Percentiles rank a stretch among this genome's conserved stretches.
Evolutionary conservation across 30 jellyfish, hydroid and myxozoan species (phyloP).

Genomic region (Pelagia noctiluca): DNA sequence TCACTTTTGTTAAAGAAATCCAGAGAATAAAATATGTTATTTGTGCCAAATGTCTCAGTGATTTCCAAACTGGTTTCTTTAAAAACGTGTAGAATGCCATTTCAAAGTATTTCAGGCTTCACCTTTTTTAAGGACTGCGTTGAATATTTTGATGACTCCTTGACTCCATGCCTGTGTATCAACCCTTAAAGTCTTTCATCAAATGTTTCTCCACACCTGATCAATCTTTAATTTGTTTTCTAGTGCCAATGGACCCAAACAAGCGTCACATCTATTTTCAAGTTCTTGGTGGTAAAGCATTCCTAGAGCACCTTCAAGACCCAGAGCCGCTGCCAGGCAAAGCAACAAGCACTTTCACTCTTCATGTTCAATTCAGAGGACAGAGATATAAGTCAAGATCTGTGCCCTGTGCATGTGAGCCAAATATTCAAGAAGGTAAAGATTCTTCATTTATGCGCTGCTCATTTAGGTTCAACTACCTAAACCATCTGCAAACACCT

Average conservation of each 20-base stretch:
- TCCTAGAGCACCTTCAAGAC: conserved; percentile 93
- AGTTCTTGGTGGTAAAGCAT: conserved; percentile 90
- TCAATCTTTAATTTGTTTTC: background rate
- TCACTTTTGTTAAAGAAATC: too few species aligned
- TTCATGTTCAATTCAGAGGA: conserved; percentile 76
- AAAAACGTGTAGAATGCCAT: too few species aligned
- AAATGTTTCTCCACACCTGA: background rate
- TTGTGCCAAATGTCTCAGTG: too few species aligned
- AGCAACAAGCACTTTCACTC: conserved; percentile 76
- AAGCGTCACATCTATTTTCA: conserved; percentile 84
- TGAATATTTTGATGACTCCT: too few species aligned
- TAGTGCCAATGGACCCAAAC: conserved; percentile 91
- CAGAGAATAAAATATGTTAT: too few species aligned
- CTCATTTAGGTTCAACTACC: background rate
- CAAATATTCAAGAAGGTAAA: conserved; percentile 93
- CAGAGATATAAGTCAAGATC: conserved; percentile 83
- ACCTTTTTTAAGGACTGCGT: too few species aligned
- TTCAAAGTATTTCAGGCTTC: too few species aligned
- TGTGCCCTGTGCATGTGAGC: conserved; percentile 94
- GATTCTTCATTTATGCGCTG: background rate
- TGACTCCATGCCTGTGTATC: too few species aligned
- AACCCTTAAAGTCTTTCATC: background rate
- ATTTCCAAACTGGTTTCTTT: too few species aligned
- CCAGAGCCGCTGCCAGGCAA: conserved; percentile 91
- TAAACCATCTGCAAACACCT: too few species aligned